A percentile compares a stretch with the other conserved stretches of the same genome.
phyloP scores from a whole-genome alignment of 2,797 vertebrate genomes.

The Pseudochromis fuscus region DNA sequence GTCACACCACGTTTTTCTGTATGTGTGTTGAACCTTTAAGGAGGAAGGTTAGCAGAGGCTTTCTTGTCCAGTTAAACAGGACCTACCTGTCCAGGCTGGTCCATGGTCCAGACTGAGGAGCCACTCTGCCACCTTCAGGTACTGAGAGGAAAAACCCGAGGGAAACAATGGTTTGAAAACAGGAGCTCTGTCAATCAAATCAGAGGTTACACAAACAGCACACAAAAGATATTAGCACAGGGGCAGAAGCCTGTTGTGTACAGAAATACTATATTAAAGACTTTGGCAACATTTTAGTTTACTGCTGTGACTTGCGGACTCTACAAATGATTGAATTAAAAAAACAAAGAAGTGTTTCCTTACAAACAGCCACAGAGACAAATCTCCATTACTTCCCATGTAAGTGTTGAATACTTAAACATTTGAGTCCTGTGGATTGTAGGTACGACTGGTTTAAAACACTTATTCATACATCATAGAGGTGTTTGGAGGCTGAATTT shows the following conservation, averaged over 20 bases:
- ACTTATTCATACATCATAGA: no score
- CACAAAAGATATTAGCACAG: slow-evolving; percentile 5
- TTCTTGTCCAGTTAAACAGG: slow-evolving; percentile 5
- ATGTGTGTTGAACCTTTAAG: not conserved
- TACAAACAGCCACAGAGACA: slow-evolving; percentile 40
- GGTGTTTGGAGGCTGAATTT: no score
- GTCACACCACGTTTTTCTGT: not conserved
- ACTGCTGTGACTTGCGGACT: not conserved
- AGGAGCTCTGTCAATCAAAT: slow-evolving; percentile 30
- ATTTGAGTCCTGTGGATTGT: no score
- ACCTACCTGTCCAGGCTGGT: slow-evolving; percentile 7
- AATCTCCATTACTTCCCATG: not conserved
- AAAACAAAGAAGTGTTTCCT: not conserved
- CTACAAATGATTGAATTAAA: not conserved
- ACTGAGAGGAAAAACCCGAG: slow-evolving; percentile 6
- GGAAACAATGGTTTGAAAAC: slow-evolving; percentile 7
- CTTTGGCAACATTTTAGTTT: not conserved
- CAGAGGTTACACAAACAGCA: slow-evolving; percentile 57
- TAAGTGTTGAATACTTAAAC: not conserved
- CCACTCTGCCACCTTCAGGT: slow-evolving; percentile 29
- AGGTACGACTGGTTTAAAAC: no score
- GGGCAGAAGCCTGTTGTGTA: slow-evolving; percentile 15
- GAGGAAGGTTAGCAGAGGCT: slow-evolving; percentile 6
- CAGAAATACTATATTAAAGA: slow-evolving; percentile 15
- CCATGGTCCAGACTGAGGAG: slow-evolving; percentile 5